A percentile compares a stretch with the other conserved stretches of the same genome.
Conservation (phyloP, 2,113 vertebrate genomes). For the Macaca nemestrina region DNA sequence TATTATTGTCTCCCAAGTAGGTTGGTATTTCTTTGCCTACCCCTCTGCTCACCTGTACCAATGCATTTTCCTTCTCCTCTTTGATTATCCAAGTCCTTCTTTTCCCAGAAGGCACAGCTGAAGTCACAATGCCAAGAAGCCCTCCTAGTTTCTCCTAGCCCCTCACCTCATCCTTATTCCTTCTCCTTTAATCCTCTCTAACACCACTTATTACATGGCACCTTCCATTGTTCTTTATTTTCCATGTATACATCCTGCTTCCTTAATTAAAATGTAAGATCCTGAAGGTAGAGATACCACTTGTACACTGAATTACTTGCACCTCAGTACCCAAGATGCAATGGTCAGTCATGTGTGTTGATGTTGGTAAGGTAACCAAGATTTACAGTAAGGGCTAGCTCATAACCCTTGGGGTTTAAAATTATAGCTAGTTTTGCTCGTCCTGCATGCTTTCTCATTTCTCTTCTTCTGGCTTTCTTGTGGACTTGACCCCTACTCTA, state of each 20-base stretch:
- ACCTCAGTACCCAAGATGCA: not conserved
- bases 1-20: not conserved
- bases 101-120: not conserved
- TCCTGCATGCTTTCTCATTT: not conserved
- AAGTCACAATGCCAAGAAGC: not conserved
- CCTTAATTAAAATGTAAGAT: slow-evolving; percentile 18
- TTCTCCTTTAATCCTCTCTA: not conserved
- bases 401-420: not conserved
- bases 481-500: not conserved
- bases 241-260: not conserved
- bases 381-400: not conserved
- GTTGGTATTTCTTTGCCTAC: not conserved
- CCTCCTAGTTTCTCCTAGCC: not conserved
- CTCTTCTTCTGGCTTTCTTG: not conserved
- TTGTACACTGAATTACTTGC: not conserved
- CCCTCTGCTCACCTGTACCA: not conserved
- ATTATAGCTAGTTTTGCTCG: not conserved
- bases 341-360: not conserved
- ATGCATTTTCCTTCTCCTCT: not conserved
- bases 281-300: not conserved
- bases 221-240: not conserved
- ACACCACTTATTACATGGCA: not conserved
- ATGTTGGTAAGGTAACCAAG: not conserved
- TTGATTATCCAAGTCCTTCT: not conserved
- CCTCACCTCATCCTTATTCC: not conserved